A percentile compares a stretch with the other conserved stretches of the same genome.
Evolutionary conservation across 2,113 vertebrate species (phyloP).

Genomic region (Gallinago paraguaiae): DNA sequence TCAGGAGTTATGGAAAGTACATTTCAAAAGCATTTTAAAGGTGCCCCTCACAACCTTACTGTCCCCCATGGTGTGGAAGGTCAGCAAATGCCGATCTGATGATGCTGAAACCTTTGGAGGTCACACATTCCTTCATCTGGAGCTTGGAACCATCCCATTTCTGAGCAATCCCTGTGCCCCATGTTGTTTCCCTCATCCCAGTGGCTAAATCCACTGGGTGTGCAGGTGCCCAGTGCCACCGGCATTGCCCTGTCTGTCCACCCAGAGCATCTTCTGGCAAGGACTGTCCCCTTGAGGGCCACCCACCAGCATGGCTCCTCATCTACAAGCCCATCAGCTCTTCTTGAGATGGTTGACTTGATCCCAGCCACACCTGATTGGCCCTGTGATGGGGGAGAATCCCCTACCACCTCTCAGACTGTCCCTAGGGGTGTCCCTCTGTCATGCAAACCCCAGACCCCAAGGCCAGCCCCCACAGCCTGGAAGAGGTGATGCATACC

Average conservation of each 20-base stretch:
- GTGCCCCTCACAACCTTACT: not conserved
- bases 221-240: not conserved
- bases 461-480: not conserved
- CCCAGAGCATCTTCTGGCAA: not conserved
- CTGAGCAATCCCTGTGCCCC: not conserved
- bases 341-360: not conserved
- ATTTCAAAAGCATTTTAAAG: conserved; percentile 20
- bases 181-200: not conserved
- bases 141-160: not conserved
- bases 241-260: not conserved
- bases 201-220: not conserved
- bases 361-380: rapidly evolving
- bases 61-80: not conserved
- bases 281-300: too few relatives aligned
- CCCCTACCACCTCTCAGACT: not conserved
- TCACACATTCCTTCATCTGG: not conserved
- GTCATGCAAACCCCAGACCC: not conserved
- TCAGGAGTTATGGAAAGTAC: conserved; percentile 51
- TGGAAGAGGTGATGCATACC: conserved; percentile 37
- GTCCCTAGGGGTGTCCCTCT: not conserved
- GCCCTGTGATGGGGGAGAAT: rapidly evolving
- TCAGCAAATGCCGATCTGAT: not conserved
- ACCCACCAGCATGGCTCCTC: not conserved
- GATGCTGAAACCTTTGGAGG: not conserved
- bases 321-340: rapidly evolving